Evolutionary conservation across 2,113 vertebrate species (phyloP).

Genomic region (Actinemys pallida): DNA sequence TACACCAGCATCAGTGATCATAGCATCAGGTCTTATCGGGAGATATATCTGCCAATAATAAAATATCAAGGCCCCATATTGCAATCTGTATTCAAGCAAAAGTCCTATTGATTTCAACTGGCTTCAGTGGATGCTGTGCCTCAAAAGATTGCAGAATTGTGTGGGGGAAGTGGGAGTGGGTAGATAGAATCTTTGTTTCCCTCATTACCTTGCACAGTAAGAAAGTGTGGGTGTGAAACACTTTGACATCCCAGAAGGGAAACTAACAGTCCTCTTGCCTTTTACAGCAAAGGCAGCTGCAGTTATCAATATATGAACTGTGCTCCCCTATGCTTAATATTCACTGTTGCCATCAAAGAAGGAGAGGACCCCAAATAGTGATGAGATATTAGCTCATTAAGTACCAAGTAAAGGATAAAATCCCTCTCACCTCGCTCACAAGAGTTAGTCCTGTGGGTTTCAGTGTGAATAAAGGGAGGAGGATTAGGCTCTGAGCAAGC

Average conservation of each 20-base stretch:
- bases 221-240: background rate
- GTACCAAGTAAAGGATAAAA: background rate
- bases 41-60: background rate
- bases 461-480: background rate
- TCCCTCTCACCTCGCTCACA: background rate
- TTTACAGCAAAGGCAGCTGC: background rate
- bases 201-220: background rate
- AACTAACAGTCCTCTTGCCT: background rate
- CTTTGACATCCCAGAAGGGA: background rate
- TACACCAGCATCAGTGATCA: background rate
- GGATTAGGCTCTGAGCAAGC: background rate
- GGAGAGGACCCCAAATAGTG: background rate
- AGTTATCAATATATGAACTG: background rate
- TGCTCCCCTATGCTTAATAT: background rate
- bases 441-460: background rate
- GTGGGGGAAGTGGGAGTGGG: background rate
- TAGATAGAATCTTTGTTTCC: background rate
- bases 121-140: background rate
- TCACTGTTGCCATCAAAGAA: background rate
- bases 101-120: background rate
- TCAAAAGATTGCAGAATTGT: background rate
- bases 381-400: background rate
- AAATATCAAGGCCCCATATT: background rate
- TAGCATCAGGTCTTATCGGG: background rate
- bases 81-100: background rate